Evolutionary conservation across 2,113 vertebrate genomes (phyloP).

Genomic region (Clarias macrocephalus): DNA sequence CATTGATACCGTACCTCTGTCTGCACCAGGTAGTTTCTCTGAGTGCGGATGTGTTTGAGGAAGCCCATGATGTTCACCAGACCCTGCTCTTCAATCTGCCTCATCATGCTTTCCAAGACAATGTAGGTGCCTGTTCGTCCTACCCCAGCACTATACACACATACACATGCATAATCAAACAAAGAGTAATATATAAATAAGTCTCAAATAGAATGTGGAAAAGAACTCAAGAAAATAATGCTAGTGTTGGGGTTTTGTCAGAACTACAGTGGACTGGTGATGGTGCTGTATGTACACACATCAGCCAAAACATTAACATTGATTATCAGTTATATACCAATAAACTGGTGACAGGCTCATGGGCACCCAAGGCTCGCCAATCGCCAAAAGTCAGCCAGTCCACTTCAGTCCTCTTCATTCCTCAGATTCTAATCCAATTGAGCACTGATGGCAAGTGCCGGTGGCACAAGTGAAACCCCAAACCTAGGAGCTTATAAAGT

Average conservation of each 20-base stretch:
- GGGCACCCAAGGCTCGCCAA: too few relatives aligned
- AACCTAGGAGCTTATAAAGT: too few relatives aligned
- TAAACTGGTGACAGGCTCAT: too few relatives aligned
- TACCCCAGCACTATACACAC: constrained; percentile 84
- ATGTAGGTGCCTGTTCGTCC: constrained; percentile 93
- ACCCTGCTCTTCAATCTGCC: constrained; percentile 85
- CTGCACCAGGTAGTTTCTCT: constrained; percentile 94
- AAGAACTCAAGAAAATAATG: not conserved
- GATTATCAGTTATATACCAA: too few relatives aligned
- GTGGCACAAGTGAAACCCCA: too few relatives aligned
- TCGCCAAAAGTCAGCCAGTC: too few relatives aligned
- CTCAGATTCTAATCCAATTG: too few relatives aligned
- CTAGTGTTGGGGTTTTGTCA: not conserved
- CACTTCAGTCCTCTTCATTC: too few relatives aligned
- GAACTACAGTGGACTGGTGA: not conserved
- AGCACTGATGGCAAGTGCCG: too few relatives aligned
- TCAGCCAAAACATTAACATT: too few relatives aligned
- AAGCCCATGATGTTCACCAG: constrained; percentile 87
- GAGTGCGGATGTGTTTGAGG: constrained; percentile 93
- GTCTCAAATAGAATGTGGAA: not conserved
- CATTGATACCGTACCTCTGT: constrained; percentile 82
- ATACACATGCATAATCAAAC: constrained; percentile 39
- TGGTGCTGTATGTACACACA: not conserved
- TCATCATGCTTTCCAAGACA: constrained; percentile 95
- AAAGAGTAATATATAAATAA: not conserved